These are phyloP conservation scores for Nebria ingens DNA, from an alignment of 1,140 invertebrate genomes.

Conservation along the genomic window DNA sequence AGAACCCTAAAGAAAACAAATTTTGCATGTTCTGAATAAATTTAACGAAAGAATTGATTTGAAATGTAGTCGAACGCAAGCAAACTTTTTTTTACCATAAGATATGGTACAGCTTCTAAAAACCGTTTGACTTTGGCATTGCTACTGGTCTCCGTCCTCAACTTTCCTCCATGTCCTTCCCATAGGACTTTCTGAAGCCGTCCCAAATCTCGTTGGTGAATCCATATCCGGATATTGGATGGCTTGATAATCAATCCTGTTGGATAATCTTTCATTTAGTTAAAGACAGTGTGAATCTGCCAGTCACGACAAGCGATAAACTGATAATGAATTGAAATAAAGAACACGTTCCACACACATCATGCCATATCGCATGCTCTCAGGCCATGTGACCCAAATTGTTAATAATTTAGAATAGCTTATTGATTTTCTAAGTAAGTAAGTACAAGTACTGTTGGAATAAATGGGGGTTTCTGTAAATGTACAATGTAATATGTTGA, in stretches of 20 bases:
- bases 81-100: slow-evolving; percentile 55
- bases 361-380: slow-evolving; percentile 10
- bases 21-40: no score
- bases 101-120: slow-evolving; percentile 73
- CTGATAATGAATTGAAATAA: background rate
- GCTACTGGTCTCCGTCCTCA: slow-evolving; percentile 72
- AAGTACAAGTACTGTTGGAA: background rate
- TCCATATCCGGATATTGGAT: slow-evolving; percentile 85
- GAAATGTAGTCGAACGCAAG: background rate
- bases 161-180: slow-evolving; percentile 72
- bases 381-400: slow-evolving; percentile 25
- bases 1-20: slow-evolving; percentile 50
- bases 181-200: slow-evolving; percentile 75
- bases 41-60: background rate
- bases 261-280: slow-evolving; percentile 10
- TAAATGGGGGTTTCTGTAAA: no score
- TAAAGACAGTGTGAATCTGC: background rate
- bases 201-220: slow-evolving; percentile 75
- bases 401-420: slow-evolving; percentile 26
- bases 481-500: background rate
- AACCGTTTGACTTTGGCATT: slow-evolving; percentile 70
- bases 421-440: background rate
- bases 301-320: background rate
- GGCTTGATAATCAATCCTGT: slow-evolving; percentile 62
- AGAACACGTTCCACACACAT: background rate